phyloP scores from a whole-genome alignment of 2,888 invertebrate genomes.

The Odontomyia ornata region DNA sequence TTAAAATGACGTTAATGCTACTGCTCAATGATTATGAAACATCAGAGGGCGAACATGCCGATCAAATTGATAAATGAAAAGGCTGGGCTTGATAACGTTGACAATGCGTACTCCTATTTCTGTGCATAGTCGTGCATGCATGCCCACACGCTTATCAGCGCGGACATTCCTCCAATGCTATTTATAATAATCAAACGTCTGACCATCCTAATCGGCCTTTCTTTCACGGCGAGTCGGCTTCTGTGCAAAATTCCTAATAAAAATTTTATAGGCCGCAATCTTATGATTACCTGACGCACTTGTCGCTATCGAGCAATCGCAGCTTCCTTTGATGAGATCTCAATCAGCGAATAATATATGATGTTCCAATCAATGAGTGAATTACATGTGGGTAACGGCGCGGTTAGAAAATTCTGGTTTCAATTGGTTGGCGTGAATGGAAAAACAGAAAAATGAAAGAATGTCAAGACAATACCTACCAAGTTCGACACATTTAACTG shows the following conservation, averaged over 20 bases:
- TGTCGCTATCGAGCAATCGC: slow-evolving; percentile 16
- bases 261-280: slow-evolving; percentile 34
- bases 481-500: slow-evolving; percentile 15
- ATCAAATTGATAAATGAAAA: slow-evolving; percentile 28
- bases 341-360: slow-evolving; percentile 37
- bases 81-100: slow-evolving; percentile 8
- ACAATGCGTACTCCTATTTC: too few relatives aligned
- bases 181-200: slow-evolving; percentile 22
- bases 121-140: too few relatives aligned
- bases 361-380: slow-evolving; percentile 7
- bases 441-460: background rate
- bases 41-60: background rate
- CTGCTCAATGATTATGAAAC: slow-evolving; percentile 22
- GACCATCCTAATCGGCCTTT: slow-evolving; percentile 16
- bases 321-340: slow-evolving; percentile 25
- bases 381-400: background rate
- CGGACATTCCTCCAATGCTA: background rate
- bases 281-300: slow-evolving; percentile 1
- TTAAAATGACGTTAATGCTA: slow-evolving; percentile 38
- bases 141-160: slow-evolving; percentile 11
- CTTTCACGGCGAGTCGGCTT: slow-evolving; percentile 18
- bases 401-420: background rate
- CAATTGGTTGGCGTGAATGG: background rate
- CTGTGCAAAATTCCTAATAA: slow-evolving; percentile 34
- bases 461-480: background rate